phyloP scores from a whole-genome alignment of 2,113 vertebrate genomes.

The Columbina picui region DNA sequence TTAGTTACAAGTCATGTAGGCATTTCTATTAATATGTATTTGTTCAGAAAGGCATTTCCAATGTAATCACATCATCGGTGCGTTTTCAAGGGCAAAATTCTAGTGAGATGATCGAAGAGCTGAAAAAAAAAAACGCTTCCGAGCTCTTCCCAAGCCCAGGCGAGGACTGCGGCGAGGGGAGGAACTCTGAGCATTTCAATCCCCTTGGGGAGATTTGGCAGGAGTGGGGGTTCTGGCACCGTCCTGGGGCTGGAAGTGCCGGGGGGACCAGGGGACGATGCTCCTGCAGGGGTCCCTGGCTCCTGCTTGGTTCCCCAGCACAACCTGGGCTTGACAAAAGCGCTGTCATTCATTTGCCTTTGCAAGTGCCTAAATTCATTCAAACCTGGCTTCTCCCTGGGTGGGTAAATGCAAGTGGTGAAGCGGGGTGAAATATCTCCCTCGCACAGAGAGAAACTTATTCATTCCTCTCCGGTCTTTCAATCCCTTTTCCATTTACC shows the following conservation, averaged over 20 bases:
- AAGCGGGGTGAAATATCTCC: neutral
- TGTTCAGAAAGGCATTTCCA: slow-evolving; percentile 19
- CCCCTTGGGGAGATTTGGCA: neutral
- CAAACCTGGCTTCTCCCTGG: neutral
- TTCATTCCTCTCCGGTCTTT: neutral
- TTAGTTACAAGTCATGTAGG: neutral
- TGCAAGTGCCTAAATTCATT: neutral
- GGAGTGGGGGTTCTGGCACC: neutral
- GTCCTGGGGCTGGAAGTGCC: accelerated
- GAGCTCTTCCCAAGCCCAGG: neutral
- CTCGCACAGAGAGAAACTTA: accelerated
- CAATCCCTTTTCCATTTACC: neutral
- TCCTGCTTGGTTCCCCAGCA: neutral
- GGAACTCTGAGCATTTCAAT: neutral
- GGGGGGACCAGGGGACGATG: accelerated
- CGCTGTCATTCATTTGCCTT: accelerated
- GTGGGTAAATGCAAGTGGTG: neutral
- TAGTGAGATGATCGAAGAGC: neutral
- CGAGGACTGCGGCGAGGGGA: neutral
- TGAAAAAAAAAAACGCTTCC: neutral
- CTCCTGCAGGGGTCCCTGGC: accelerated
- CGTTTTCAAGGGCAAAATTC: slow-evolving; percentile 10
- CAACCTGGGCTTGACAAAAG: neutral
- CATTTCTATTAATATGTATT: neutral
- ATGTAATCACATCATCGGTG: neutral